Conservation (phyloP, 2,113 vertebrate species). For the Phocoena sinus region DNA sequence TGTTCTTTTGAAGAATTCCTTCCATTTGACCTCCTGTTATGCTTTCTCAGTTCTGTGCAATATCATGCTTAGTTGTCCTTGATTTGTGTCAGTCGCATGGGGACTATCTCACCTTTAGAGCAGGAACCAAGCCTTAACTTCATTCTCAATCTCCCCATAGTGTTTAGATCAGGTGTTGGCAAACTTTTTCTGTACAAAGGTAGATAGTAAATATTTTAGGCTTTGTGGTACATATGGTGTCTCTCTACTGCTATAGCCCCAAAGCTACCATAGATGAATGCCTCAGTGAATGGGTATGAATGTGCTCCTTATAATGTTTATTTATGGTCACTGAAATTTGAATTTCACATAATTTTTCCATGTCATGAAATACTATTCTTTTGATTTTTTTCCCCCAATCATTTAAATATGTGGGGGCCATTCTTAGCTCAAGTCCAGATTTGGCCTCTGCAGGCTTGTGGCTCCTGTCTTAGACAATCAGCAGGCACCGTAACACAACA, state of each 20-base stretch:
- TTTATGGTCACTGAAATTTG: neutral
- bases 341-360: neutral
- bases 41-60: neutral
- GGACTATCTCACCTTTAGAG: neutral
- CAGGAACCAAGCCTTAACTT: neutral
- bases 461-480: neutral
- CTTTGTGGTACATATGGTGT: neutral
- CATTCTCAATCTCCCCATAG: neutral
- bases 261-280: neutral
- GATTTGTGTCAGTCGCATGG: neutral
- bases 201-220: neutral
- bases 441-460: neutral
- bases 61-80: neutral
- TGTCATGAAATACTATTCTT: neutral
- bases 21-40: neutral
- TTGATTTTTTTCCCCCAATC: neutral
- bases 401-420: neutral
- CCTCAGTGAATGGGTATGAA: neutral
- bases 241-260: neutral
- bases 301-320: neutral
- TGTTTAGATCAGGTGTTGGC: neutral
- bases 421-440: neutral
- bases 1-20: neutral
- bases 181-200: neutral
- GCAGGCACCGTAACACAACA: neutral